Percentiles rank a stretch among this genome's conserved stretches.
Evolutionary conservation across 2,113 vertebrate species (phyloP).

Genomic region (Melierax canorus): DNA sequence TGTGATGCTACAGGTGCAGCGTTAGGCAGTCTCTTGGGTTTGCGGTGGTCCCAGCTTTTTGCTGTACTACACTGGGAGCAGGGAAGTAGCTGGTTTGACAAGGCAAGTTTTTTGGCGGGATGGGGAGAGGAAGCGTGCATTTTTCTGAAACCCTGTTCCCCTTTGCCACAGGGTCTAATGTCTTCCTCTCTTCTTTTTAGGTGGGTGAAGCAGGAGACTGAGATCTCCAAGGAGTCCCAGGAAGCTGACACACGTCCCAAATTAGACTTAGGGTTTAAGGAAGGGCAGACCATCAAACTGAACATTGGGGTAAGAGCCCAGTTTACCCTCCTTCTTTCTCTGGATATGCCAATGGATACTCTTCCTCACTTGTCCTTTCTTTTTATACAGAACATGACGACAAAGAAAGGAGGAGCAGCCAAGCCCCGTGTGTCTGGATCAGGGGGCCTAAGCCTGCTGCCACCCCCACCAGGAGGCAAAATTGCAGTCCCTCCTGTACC

Average conservation of each 20-base stretch:
- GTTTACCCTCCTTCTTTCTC: neutral
- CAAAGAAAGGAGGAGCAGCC: conserved; percentile 80
- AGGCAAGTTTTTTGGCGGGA: neutral
- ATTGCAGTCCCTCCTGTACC: conserved; percentile 75
- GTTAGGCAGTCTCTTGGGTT: neutral
- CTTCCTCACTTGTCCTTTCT: neutral
- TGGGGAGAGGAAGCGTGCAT: neutral
- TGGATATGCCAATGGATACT: neutral
- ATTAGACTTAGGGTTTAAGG: conserved; percentile 95
- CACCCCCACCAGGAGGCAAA: conserved; percentile 90
- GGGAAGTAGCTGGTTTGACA: neutral
- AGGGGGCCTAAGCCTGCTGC: conserved; percentile 85
- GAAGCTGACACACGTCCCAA: conserved; percentile 86
- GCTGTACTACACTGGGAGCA: neutral
- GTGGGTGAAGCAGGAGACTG: conserved; percentile 93
- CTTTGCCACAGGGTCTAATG: neutral
- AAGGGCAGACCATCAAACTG: conserved; percentile 96
- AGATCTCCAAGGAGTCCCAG: conserved; percentile 87
- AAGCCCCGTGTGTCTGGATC: conserved; percentile 80
- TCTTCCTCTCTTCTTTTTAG: conserved; percentile 62
- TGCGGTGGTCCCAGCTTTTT: neutral
- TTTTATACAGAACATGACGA: conserved; percentile 76
- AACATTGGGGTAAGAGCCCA: conserved; percentile 89
- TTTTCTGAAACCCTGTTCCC: neutral
- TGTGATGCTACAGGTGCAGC: neutral